Conservation (phyloP, 2,797 vertebrate species). For the Notoglanidium macrostoma region DNA sequence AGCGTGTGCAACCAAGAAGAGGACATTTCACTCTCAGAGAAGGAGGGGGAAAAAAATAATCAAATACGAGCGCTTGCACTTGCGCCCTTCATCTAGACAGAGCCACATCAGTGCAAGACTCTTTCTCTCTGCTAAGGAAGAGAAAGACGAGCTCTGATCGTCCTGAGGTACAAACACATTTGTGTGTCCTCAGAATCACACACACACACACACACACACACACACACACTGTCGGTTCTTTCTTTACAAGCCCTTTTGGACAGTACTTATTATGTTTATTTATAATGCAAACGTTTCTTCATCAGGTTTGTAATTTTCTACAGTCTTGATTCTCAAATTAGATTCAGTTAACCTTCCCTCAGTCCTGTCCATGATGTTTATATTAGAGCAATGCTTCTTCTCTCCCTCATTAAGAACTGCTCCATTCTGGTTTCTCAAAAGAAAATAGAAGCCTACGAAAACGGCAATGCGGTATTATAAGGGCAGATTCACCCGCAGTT, state of each 20-base stretch:
- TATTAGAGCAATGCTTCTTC: constrained; percentile 36
- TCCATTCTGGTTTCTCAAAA: constrained; percentile 41
- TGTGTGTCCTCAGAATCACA: constrained; percentile 1
- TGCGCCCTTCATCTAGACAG: constrained; percentile 69
- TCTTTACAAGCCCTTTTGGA: constrained; percentile 66
- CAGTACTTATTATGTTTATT: constrained; percentile 81
- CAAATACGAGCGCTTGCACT: constrained; percentile 63
- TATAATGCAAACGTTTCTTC: constrained; percentile 70
- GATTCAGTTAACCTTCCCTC: constrained; percentile 62
- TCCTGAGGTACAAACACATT: constrained; percentile 13
- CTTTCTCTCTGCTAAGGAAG: constrained; percentile 50
- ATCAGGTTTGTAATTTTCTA: constrained; percentile 74
- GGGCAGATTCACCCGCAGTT: constrained; percentile 46
- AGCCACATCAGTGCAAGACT: constrained; percentile 63
- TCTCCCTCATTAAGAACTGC: constrained; percentile 24
- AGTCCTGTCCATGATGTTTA: constrained; percentile 51
- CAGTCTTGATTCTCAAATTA: constrained; percentile 65
- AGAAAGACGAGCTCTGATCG: constrained; percentile 44
- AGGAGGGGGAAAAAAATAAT: constrained; percentile 50
- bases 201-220: not conserved
- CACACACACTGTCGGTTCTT: constrained; percentile 52
- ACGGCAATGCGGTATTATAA: constrained; percentile 36
- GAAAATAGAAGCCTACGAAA: constrained; percentile 43
- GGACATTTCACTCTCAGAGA: constrained; percentile 61
- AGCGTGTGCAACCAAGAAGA: constrained; percentile 59